These are phyloP conservation scores for Microtus richardsoni DNA, from an alignment of 2,113 vertebrate genomes.

Conservation along the genomic window DNA sequence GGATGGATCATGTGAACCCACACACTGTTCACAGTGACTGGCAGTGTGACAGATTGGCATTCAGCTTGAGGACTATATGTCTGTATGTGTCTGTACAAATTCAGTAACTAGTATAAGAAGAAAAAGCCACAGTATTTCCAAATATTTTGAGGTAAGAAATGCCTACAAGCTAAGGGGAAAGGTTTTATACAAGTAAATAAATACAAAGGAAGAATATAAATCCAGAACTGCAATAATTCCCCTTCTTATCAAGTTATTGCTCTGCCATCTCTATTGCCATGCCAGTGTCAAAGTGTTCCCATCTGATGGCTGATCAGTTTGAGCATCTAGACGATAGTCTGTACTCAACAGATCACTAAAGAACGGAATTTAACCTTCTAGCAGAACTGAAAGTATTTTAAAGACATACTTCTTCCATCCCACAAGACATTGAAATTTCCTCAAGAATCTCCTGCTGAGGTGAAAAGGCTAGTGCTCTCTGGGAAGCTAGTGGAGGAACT, in stretches of 20 bases:
- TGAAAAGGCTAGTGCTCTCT: no score
- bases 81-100: neutral
- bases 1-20: neutral
- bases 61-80: neutral
- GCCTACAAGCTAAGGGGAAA: neutral
- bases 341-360: neutral
- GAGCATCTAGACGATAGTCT: neutral
- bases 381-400: neutral
- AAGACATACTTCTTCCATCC: neutral
- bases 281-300: neutral
- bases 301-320: neutral
- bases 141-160: neutral
- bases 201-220: neutral
- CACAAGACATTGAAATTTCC: neutral
- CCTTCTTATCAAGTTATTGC: neutral
- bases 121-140: neutral
- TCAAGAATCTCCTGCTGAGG: neutral
- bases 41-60: neutral
- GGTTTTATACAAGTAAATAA: neutral
- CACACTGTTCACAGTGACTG: neutral
- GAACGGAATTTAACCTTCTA: neutral
- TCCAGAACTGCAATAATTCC: neutral
- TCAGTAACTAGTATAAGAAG: constrained; percentile 3
- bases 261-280: neutral
- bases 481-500: neutral